Evolutionary conservation across 1,140 invertebrate species (phyloP), one percentile per base, ranked within the genome.

Genomic region (Macrobrachium nipponense): DNA sequence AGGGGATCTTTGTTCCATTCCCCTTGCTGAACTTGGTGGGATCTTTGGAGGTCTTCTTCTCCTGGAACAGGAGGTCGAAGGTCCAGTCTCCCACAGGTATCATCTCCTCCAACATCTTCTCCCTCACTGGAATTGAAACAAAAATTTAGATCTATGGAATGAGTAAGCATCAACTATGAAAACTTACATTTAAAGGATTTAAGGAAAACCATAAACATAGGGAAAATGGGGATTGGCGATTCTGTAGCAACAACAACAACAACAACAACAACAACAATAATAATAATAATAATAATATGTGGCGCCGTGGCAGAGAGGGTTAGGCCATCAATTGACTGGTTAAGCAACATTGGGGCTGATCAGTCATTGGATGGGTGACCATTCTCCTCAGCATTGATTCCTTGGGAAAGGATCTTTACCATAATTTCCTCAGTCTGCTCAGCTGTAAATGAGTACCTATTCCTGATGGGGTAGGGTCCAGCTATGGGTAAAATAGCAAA

Each of bases 1-100:
- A 59, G 76, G 76, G 23, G n/a, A n/a, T 78, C 20, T 18, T 78
- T 51, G 59, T 18, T 20, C 20, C 59, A 60, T 12, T 58, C 20
- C 44, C 59, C 17, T n/a, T 78, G 76, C 44, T 78, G 76, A 14
- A 59, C 20, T 44, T 78, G 76, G 20, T 51, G 76, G n/a, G 51
- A 59, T 23, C 27, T 58, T 18, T 51, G 77, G 66, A 61, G 20
- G 60, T 86, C 83, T 59, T 86, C 83, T 59, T 68, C 83, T 61
- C 83, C 83, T 64, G 59, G 83, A 58, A 86, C 83, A 51, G 83
- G 83, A 15, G 83, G 83, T 59, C 83, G 64, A 43, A 77, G 51
- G 51, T 86, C 75, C 44, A 60, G 27, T 58, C 58, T 68, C 66
- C 83, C 68, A 43, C 83, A 72, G 36, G 75, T 80, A 61, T 86